Percentiles rank a stretch among this genome's conserved stretches.
phyloP scores from a whole-genome alignment of 37 sponge, comb jelly and placozoan genomes.

The Hormiphora californensis region DNA sequence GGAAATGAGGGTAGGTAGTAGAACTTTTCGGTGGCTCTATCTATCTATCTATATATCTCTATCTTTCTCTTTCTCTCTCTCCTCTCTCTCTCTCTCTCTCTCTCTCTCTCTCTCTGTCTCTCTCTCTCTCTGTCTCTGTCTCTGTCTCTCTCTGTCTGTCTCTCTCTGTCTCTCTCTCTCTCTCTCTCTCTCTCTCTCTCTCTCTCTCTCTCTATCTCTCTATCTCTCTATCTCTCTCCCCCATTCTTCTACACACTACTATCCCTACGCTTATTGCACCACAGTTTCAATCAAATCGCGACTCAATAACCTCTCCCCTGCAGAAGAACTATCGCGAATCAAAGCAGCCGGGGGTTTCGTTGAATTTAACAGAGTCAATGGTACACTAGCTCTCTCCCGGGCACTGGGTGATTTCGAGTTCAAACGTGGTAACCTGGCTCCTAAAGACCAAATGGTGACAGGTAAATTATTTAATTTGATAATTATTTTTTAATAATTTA shows the following conservation, averaged over 20 bases:
- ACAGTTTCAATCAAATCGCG: too few species aligned
- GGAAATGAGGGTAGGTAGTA: conserved; percentile 59
- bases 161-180: not conserved
- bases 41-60: too few species aligned
- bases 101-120: not conserved
- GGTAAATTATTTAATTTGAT: too few species aligned
- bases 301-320: too few species aligned
- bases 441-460: conserved; percentile 81
- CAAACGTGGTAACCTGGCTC: conserved; percentile 61
- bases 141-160: not conserved
- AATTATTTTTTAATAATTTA: too few species aligned
- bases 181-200: too few species aligned
- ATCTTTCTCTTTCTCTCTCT: not conserved
- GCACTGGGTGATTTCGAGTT: conserved; percentile 89
- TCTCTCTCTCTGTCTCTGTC: too few species aligned
- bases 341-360: conserved; percentile 84
- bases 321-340: conserved; percentile 71
- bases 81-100: not conserved
- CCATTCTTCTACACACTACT: too few species aligned
- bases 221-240: too few species aligned
- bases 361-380: conserved; percentile 88
- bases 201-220: too few species aligned
- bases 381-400: conserved; percentile 81
- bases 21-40: not conserved
- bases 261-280: too few species aligned